Evolutionary conservation across 2,888 invertebrate species (phyloP).

Genomic region (Ophion ellenae): DNA sequence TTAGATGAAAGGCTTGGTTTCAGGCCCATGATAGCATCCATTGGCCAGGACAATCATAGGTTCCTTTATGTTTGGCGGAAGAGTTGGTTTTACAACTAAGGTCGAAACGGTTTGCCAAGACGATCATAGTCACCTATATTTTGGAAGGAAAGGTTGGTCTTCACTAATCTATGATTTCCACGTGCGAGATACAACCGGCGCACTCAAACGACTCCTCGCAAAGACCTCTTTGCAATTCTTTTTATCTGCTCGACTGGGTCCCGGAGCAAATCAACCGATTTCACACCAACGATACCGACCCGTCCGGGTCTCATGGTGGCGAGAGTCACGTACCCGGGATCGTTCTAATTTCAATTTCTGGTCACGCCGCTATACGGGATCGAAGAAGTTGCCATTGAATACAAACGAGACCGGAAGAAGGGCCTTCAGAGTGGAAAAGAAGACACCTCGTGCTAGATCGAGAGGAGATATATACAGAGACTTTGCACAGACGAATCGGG

Average conservation of each 20-base stretch:
- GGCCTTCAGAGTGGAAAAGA: constrained; percentile 33
- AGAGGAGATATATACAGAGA: constrained; percentile 18
- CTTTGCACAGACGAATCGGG: constrained; percentile 40
- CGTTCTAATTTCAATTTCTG: constrained; percentile 68
- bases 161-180: neutral
- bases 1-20: neutral
- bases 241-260: constrained; percentile 30
- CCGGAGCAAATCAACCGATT: constrained; percentile 59
- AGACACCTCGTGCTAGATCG: constrained; percentile 38
- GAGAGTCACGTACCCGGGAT: constrained; percentile 43
- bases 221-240: constrained; percentile 13
- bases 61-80: neutral
- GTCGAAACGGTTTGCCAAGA: neutral
- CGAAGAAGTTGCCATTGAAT: constrained; percentile 66
- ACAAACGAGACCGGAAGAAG: constrained; percentile 64
- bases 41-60: neutral
- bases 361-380: constrained; percentile 66
- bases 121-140: neutral
- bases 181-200: neutral
- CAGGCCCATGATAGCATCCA: neutral
- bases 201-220: constrained; percentile 1
- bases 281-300: constrained; percentile 51
- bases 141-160: neutral
- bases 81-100: neutral
- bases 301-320: constrained; percentile 45